Conservation (phyloP, 2,113 vertebrate species). For the Malaclemys terrapin region DNA sequence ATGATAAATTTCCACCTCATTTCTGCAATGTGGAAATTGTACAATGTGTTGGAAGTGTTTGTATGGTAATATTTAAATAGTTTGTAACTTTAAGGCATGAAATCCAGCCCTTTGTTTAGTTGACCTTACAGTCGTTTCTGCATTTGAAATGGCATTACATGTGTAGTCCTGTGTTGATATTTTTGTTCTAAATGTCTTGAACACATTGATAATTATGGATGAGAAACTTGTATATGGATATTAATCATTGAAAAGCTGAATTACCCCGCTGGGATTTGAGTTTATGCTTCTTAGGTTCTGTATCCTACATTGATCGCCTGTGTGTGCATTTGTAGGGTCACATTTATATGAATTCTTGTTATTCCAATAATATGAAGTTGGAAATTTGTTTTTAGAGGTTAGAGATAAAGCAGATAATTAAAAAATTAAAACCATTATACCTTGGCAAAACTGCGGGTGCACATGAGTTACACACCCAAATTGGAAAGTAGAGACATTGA, state of each 20-base stretch:
- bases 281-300: neutral
- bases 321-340: neutral
- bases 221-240: neutral
- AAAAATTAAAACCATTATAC: neutral
- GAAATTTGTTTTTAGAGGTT: neutral
- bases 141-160: neutral
- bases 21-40: neutral
- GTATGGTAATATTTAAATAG: neutral
- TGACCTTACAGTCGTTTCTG: neutral
- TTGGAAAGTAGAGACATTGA: neutral
- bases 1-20: neutral
- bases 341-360: neutral
- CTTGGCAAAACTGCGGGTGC: neutral
- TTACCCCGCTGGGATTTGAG: neutral
- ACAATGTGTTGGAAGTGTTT: neutral
- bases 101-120: neutral
- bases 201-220: neutral
- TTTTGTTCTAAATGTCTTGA: neutral
- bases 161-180: accelerated
- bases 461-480: neutral
- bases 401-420: neutral
- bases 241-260: neutral
- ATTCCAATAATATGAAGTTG: neutral
- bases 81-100: neutral
- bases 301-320: neutral